A percentile compares a stretch with the other conserved stretches of the same genome.
phyloP scores from a whole-genome alignment of 1,140 invertebrate genomes.

The Lepeophtheirus salmonis region DNA sequence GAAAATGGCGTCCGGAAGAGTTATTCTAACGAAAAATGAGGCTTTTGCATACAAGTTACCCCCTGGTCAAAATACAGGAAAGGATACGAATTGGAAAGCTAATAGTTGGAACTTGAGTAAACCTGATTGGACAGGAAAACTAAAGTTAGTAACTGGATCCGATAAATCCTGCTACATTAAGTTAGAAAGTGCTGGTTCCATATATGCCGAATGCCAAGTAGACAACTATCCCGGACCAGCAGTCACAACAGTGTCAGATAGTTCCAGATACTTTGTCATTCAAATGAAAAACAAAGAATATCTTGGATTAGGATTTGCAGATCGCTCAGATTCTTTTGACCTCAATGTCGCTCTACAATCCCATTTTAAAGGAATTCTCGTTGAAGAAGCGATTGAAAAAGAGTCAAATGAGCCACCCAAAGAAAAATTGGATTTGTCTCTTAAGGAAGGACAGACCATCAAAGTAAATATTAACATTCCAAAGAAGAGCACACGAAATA shows the following conservation, averaged over 20 bases:
- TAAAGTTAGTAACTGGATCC: constrained; percentile 3
- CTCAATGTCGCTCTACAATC: constrained; percentile 41
- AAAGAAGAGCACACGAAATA: constrained; percentile 1
- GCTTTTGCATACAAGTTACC: background rate
- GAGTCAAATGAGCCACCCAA: constrained; percentile 23
- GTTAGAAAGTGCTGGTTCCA: constrained; percentile 2
- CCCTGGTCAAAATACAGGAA: background rate
- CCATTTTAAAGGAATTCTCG: constrained; percentile 33
- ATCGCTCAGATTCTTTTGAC: constrained; percentile 42
- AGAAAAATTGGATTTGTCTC: constrained; percentile 34
- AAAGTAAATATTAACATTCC: constrained; percentile 32
- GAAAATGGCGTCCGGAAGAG: background rate
- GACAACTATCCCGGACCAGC: constrained; percentile 15
- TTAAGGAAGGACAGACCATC: constrained; percentile 38
- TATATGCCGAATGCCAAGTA: constrained; percentile 5
- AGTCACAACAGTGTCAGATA: constrained; percentile 12
- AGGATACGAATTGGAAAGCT: constrained; percentile 10
- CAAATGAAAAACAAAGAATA: constrained; percentile 24
- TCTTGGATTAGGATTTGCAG: constrained; percentile 39
- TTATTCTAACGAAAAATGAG: background rate
- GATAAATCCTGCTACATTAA: constrained; percentile 9
- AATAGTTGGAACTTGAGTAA: constrained; percentile 15
- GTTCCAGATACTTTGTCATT: constrained; percentile 15
- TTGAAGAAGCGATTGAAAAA: constrained; percentile 29
- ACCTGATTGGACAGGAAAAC: constrained; percentile 17